Conservation (phyloP, 2,113 vertebrate genomes). For the Kryptolebias marmoratus region DNA sequence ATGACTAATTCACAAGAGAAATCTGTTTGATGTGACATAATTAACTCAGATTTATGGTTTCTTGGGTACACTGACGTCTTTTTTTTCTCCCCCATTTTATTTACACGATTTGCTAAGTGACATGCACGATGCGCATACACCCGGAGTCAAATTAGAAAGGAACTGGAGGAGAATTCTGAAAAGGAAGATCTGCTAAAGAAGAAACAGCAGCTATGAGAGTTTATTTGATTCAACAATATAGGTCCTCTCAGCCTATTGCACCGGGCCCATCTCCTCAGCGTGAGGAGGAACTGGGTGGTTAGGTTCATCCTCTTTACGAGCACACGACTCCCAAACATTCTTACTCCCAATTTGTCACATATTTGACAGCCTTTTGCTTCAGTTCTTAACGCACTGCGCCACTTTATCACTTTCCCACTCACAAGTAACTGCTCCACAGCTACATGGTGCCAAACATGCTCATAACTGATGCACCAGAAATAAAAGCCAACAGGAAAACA, state of each 20-base stretch:
- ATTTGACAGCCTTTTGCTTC: not conserved
- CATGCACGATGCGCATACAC: not conserved
- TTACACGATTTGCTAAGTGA: not conserved
- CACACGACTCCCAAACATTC: not conserved
- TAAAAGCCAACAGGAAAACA: not conserved
- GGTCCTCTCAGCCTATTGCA: not conserved
- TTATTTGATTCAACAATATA: not conserved
- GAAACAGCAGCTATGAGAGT: not conserved
- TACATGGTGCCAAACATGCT: not conserved
- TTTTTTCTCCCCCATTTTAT: not conserved
- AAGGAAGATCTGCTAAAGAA: not conserved
- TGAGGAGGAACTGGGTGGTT: not conserved
- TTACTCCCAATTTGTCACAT: not conserved
- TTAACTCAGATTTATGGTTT: constrained; percentile 2
- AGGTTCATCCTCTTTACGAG: not conserved
- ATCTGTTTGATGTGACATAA: constrained; percentile 5
- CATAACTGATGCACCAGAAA: not conserved
- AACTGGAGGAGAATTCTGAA: not conserved
- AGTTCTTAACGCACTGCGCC: not conserved
- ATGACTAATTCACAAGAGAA: constrained; percentile 1
- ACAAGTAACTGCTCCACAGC: not conserved
- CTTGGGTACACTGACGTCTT: not conserved
- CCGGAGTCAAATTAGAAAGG: not conserved
- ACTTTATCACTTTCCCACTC: not conserved
- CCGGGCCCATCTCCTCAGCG: not conserved